These are phyloP conservation scores for Eurystomus glaucurus DNA, from an alignment of 2,797 vertebrate species.

Conservation along the genomic window DNA sequence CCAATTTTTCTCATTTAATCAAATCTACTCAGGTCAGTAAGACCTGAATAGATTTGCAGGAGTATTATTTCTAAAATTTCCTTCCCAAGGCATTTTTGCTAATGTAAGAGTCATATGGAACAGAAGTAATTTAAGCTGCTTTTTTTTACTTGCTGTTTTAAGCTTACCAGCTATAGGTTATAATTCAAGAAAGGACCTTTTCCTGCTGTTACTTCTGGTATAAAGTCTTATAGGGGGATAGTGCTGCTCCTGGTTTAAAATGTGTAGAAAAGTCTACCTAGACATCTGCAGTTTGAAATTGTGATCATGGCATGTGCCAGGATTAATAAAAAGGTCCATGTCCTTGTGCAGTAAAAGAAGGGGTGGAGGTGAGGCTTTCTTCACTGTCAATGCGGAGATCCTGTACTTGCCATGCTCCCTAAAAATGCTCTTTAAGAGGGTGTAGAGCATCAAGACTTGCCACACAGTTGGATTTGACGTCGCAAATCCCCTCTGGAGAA, in stretches of 20 bases:
- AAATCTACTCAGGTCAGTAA: neutral
- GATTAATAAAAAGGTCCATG: neutral
- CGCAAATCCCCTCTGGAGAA: neutral
- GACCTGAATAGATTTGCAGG: neutral
- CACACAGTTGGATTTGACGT: neutral
- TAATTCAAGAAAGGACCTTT: neutral
- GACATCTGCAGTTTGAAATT: neutral
- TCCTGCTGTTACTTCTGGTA: neutral
- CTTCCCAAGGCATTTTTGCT: neutral
- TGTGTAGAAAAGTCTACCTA: rapidly evolving
- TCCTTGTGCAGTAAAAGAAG: neutral
- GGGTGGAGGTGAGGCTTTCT: neutral
- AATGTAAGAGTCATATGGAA: neutral
- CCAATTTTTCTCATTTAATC: neutral
- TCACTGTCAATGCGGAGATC: neutral
- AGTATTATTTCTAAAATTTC: neutral
- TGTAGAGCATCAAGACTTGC: neutral
- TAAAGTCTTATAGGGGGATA: rapidly evolving
- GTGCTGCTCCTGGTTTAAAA: neutral
- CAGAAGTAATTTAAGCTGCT: neutral
- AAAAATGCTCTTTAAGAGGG: neutral
- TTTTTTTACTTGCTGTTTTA: neutral
- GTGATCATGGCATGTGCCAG: rapidly evolving
- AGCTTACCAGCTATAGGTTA: neutral
- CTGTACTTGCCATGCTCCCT: neutral